phyloP scores from a whole-genome alignment of 2,888 invertebrate genomes.

The Protophormia terraenovae region DNA sequence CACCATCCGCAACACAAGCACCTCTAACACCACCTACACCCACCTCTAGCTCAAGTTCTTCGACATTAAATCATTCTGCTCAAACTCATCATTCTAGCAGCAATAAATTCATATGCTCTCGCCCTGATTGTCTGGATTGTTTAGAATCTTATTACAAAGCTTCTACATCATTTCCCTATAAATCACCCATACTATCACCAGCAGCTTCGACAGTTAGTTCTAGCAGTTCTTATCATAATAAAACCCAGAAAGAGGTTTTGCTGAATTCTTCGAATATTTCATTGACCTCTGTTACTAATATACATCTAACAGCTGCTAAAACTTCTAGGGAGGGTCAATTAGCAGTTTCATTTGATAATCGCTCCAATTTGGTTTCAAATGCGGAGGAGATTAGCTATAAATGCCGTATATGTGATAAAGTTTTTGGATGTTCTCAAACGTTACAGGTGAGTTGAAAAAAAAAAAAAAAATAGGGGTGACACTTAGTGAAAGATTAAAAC shows the following conservation, averaged over 20 bases:
- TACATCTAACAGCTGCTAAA: constrained; percentile 69
- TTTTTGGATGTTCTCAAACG: constrained; percentile 80
- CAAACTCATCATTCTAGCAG: not conserved
- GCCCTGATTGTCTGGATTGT: constrained; percentile 75
- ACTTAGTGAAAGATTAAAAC: no score
- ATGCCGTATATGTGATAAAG: constrained; percentile 80
- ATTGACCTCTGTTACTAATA: constrained; percentile 74
- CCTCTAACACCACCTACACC: constrained; percentile 52
- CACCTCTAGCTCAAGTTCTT: not conserved
- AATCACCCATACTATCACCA: constrained; percentile 73
- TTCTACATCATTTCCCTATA: constrained; percentile 51
- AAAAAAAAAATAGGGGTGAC: not conserved
- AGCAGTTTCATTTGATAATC: constrained; percentile 1
- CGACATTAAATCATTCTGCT: not conserved
- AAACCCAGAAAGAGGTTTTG: constrained; percentile 47
- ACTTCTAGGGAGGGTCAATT: constrained; percentile 23
- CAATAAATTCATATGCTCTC: constrained; percentile 70
- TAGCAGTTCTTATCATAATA: constrained; percentile 66
- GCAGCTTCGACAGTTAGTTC: constrained; percentile 73
- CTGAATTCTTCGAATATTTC: constrained; percentile 70
- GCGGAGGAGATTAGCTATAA: constrained; percentile 79
- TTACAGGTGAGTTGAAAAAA: constrained; percentile 76
- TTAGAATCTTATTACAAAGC: constrained; percentile 74
- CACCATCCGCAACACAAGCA: not conserved
- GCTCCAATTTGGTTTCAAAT: constrained; percentile 43